Evolutionary conservation across 2,888 invertebrate genomes (phyloP), one percentile per base, ranked within the genome.

Genomic region (Pollenia angustigena): DNA sequence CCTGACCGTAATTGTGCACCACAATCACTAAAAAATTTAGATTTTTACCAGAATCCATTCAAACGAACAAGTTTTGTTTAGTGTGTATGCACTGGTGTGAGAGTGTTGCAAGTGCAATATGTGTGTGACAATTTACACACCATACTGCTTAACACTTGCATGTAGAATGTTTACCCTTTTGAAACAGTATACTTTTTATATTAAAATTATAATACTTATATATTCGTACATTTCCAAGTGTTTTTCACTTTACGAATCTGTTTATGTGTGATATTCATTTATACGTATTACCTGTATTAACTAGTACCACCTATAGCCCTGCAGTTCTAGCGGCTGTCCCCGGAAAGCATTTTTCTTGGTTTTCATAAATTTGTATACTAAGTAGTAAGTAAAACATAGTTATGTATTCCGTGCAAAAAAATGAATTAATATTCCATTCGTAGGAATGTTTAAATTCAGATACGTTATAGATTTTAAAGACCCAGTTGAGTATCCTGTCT

Each of bases 41-140:
- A 79, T 68, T 78, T 85, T 58, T 58, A 40, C 9, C 71, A 69
- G 11, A n/a, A 18, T 72, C 54, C 14, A 48, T 10, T 9, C 10
- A 56, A 72, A 62, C 52, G n/a, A 50, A 62, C 60, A 60, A 40
- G 1, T 50, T 12, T 46, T 48, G 11, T 32, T 11, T 32, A 6
- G 32, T 48, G 9, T 32, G 9, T 68, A 0, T 32, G 32, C 32
- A 32, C 8, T 46, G 14, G 32, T 62, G 72, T 64, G 48, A 2
- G 46, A 42, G 46, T 62, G 75, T 46, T 56, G 58, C 60, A 56
- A 79, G 52, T 56, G 76, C 62, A 74, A 72, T 68, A 68, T 76
- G 76, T 84, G 81, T 87, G 84, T 81, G 87, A 87, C 81, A 87
- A 81, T 87, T 84, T 84, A 64, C 74, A 81, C 84, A 81, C 87